Base-by-base conservation (phyloP, 2,888 invertebrate genomes). In the Pachycephus smyrnensis region DNA sequence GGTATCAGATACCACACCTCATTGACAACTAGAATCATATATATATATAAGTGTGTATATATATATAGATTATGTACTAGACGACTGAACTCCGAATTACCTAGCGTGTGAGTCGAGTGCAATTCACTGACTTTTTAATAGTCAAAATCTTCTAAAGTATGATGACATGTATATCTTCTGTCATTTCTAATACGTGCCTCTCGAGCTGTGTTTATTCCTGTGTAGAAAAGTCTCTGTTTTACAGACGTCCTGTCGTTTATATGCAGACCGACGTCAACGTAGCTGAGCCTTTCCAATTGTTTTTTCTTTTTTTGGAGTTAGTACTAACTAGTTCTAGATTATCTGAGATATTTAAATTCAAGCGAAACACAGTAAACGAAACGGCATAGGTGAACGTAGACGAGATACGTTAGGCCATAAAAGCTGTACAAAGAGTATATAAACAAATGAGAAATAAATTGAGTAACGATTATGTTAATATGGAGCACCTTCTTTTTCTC, bases 71-170 rank as follows among this genome's bases (percentile, higher is more conserved):
- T 88, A 33, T 30, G 89, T 87, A 86, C 88, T 89, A 89, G 89
- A 89, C 87, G 88, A 89, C 89, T 89, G 89, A 89, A 85, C 86
- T 89, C 88, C 89, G 89, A 89, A 89, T 89, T 89, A 89, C 88
- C 82, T 83, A 85, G 82, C 82, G 82, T 82, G 82, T 80, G 82
- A 83, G 82, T 79, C 78, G 82, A 82, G 83, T 84, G 82, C 83
- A 84, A 82, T 80, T 85, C 83, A 83, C 84, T 84, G 84, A 85
- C 86, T 84, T 85, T 77, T 77, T 81, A 83, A 80, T 23, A 9
- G 55, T 55, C 23, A 55, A 55, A 55, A 55, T 55, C 55, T 84
- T 84, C 82, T 68, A 83, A 82, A 69, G 80, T 82, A 80, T 81
- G 83, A 82, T 82, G 82, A 82, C 82, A 78, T 78, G 80, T 55